These are phyloP conservation scores for Turritopsis rubra DNA, from an alignment of 30 jellyfish, hydroid and myxozoan species.

Conservation along the genomic window DNA sequence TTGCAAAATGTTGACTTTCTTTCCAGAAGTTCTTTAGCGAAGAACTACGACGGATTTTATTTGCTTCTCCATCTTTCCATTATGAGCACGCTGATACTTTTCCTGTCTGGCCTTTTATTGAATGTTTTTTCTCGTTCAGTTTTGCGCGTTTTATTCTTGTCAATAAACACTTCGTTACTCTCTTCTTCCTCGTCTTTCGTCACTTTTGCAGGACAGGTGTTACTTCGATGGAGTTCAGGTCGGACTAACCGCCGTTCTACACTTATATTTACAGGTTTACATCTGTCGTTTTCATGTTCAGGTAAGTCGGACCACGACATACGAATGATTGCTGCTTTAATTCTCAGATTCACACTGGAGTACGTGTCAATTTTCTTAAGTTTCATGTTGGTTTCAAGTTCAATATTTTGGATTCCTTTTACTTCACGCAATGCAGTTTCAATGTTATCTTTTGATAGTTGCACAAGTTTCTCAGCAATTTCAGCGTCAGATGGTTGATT, in stretches of 20 bases:
- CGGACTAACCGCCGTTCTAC: not conserved
- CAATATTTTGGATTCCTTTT: not conserved
- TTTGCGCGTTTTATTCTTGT: not conserved
- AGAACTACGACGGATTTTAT: not conserved
- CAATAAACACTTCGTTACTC: slow-evolving; percentile 2
- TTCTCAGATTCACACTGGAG: slow-evolving; percentile 9
- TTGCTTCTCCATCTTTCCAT: slow-evolving; percentile 12
- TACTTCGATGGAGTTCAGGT: not conserved
- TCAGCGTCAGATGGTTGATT: not conserved
- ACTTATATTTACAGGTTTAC: not conserved
- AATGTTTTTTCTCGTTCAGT: not conserved
- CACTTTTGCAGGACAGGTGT: not conserved
- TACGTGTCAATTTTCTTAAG: not conserved
- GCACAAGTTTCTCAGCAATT: not conserved
- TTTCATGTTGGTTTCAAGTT: not conserved
- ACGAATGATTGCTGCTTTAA: slow-evolving; percentile 17
- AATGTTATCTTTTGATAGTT: slow-evolving; percentile 7
- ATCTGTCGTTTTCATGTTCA: not conserved
- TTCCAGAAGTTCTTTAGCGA: slow-evolving; percentile 26
- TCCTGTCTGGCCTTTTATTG: not conserved
- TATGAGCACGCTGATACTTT: slow-evolving; percentile 6
- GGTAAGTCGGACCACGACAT: slow-evolving; percentile 21
- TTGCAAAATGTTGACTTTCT: slow-evolving; percentile 71
- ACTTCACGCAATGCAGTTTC: slow-evolving; percentile 6
- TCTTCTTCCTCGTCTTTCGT: not conserved